phyloP scores from a whole-genome alignment of 2,797 vertebrate genomes.

The Hylomyscus alleni region DNA sequence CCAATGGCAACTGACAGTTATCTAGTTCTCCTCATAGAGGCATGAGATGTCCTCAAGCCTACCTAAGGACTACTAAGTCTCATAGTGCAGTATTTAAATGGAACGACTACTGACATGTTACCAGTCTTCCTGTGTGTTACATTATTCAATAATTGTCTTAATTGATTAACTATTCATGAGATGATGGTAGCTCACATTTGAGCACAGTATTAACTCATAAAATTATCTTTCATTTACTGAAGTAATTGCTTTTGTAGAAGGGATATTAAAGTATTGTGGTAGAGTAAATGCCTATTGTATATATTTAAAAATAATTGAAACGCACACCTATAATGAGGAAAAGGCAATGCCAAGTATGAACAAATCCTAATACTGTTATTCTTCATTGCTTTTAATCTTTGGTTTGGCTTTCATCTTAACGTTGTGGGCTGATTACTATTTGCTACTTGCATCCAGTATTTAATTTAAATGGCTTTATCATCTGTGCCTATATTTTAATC shows the following conservation, averaged over 20 bases:
- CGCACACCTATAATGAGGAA: constrained; percentile 43
- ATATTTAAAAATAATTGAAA: constrained; percentile 64
- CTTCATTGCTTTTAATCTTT: constrained; percentile 63
- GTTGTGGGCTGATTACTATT: constrained; percentile 66
- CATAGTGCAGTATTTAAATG: constrained; percentile 39
- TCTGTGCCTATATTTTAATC: constrained; percentile 79
- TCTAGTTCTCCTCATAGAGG: neutral
- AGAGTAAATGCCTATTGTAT: constrained; percentile 50
- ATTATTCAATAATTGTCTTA: constrained; percentile 30
- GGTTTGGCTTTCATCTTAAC: constrained; percentile 62
- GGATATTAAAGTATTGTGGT: constrained; percentile 37
- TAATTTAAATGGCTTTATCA: constrained; percentile 77
- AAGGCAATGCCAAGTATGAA: constrained; percentile 30
- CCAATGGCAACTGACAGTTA: neutral
- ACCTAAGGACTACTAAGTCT: neutral
- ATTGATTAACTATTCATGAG: constrained; percentile 47
- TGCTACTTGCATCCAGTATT: constrained; percentile 55
- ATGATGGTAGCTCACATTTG: constrained; percentile 29
- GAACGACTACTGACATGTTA: constrained; percentile 21
- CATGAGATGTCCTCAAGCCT: neutral
- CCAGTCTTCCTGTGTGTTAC: neutral
- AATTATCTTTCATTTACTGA: constrained; percentile 22
- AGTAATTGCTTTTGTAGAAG: constrained; percentile 65
- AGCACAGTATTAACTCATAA: constrained; percentile 33
- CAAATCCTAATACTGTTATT: constrained; percentile 55